phyloP scores from a whole-genome alignment of 2,113 vertebrate genomes.

The Riparia riparia region DNA sequence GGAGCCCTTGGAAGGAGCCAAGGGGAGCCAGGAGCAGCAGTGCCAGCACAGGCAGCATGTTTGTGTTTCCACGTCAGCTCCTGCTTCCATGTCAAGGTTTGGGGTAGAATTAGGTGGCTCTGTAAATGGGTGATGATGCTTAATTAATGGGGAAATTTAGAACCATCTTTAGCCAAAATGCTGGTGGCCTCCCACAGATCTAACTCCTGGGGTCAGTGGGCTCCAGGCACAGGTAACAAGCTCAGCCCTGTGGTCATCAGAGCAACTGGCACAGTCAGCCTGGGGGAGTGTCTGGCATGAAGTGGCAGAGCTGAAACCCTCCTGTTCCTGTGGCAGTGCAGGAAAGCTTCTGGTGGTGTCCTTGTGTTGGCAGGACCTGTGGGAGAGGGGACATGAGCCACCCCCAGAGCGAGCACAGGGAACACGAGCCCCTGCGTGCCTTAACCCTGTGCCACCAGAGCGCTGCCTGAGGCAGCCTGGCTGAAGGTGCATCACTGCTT shows the following conservation, averaged over 20 bases:
- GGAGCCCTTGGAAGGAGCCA: not conserved
- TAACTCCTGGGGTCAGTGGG: not conserved
- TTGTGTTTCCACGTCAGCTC: not conserved
- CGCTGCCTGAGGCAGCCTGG: fast-evolving
- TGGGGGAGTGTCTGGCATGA: not conserved
- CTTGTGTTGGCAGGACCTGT: not conserved
- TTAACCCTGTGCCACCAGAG: not conserved
- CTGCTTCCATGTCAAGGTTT: not conserved
- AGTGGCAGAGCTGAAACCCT: not conserved
- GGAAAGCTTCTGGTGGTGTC: not conserved
- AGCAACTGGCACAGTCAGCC: fast-evolving
- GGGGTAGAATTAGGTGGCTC: not conserved
- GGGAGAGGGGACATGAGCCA: fast-evolving
- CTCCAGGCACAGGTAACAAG: not conserved
- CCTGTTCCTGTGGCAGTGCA: fast-evolving
- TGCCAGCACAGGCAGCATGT: fast-evolving
- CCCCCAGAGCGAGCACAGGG: fast-evolving
- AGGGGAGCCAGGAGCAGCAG: not conserved
- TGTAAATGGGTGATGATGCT: not conserved
- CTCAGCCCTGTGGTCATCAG: not conserved
- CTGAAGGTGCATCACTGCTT: fast-evolving
- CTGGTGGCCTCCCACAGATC: not conserved
- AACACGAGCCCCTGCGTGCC: not conserved
- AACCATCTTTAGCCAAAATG: not conserved
- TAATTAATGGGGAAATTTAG: not conserved